These are phyloP conservation scores for Pollenia angustigena DNA, from an alignment of 2,888 invertebrate species.

Conservation along the genomic window DNA sequence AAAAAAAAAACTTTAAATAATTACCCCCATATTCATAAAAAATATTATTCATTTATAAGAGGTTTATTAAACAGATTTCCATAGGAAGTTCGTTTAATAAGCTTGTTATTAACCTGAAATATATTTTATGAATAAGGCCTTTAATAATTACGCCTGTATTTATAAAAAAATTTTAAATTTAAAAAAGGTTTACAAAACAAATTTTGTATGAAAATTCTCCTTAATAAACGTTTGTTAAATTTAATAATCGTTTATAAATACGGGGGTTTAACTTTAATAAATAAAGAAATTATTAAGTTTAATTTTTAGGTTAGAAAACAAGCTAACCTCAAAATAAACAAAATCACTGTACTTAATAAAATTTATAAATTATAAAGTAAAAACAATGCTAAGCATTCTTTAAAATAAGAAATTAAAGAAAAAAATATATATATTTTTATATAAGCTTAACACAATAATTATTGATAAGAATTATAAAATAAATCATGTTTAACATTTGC, in stretches of 20 bases:
- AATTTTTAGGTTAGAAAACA: slow-evolving; percentile 24
- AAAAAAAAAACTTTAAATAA: not conserved
- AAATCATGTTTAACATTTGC: slow-evolving; percentile 53
- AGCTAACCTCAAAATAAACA: slow-evolving; percentile 16
- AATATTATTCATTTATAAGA: too few relatives aligned
- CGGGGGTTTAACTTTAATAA: slow-evolving; percentile 51
- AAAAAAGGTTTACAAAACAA: too few relatives aligned
- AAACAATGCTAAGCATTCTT: slow-evolving; percentile 58
- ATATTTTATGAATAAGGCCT: too few relatives aligned
- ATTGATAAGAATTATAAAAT: slow-evolving; percentile 19
- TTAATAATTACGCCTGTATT: too few relatives aligned
- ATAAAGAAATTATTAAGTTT: slow-evolving; percentile 6
- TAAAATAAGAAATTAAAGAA: slow-evolving; percentile 6
- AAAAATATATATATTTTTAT: slow-evolving; percentile 64
- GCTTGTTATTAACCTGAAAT: too few relatives aligned
- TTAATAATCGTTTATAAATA: too few relatives aligned
- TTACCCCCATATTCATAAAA: too few relatives aligned
- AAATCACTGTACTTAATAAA: slow-evolving; percentile 55
- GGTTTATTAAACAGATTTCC: too few relatives aligned
- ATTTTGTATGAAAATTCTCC: too few relatives aligned
- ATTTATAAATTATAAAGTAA: slow-evolving; percentile 18
- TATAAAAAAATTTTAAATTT: too few relatives aligned
- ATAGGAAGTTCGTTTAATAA: too few relatives aligned
- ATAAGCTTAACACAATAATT: slow-evolving; percentile 58
- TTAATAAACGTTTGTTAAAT: too few relatives aligned